These are phyloP conservation scores for Melinopterus prodromus DNA, from an alignment of 2,888 invertebrate genomes.

Conservation along the genomic window DNA sequence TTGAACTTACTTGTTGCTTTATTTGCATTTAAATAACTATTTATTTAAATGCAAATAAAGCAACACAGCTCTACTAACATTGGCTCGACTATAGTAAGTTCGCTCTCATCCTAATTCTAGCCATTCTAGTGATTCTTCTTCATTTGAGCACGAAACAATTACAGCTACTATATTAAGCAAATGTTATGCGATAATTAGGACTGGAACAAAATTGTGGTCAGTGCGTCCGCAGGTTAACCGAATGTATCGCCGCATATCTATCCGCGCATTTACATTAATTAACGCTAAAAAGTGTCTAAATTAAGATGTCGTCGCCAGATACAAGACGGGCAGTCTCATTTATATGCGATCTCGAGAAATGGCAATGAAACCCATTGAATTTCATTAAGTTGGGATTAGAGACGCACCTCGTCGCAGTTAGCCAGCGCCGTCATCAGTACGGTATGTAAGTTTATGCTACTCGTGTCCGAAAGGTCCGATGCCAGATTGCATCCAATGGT, in stretches of 20 bases:
- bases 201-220: conserved; percentile 48
- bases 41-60: too few relatives aligned
- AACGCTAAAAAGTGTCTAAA: conserved; percentile 53
- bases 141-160: background rate
- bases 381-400: conserved; percentile 20
- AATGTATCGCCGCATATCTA: conserved; percentile 53
- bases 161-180: background rate
- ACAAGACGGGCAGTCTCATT: conserved; percentile 48
- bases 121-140: too few relatives aligned
- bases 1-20: too few relatives aligned
- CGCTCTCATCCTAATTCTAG: too few relatives aligned
- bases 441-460: background rate
- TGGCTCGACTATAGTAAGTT: too few relatives aligned
- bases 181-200: conserved; percentile 50
- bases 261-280: conserved; percentile 56
- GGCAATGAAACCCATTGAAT: conserved; percentile 11
- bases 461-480: background rate
- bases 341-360: conserved; percentile 50
- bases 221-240: conserved; percentile 35
- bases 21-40: too few relatives aligned
- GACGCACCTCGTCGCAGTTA: conserved; percentile 8
- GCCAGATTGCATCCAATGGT: background rate
- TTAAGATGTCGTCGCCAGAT: conserved; percentile 50
- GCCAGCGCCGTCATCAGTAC: background rate
- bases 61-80: too few relatives aligned